A percentile compares a stretch with the other conserved stretches of the same genome.
Conservation (phyloP, 2,888 invertebrate species). For the Dorcus parallelipipedus region DNA sequence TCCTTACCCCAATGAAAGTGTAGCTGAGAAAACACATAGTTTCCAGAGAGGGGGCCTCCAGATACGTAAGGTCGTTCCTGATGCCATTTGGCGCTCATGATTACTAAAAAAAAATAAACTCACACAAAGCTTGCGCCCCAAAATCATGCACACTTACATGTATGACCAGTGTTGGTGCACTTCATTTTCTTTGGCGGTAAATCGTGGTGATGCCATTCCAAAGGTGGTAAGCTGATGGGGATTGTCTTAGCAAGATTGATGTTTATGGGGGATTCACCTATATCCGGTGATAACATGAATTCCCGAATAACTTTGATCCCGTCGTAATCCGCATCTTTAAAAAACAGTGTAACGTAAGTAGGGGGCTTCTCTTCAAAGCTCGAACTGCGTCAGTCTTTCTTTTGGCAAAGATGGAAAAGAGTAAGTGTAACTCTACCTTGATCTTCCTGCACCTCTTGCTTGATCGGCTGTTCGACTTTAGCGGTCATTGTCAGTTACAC, state of each 20-base stretch:
- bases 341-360: not conserved
- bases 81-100: conserved; percentile 62
- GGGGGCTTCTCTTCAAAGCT: no score
- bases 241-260: conserved; percentile 44
- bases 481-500: not conserved
- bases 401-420: no score
- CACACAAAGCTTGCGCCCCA: no score
- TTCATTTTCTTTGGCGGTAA: conserved; percentile 61
- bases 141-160: conserved; percentile 50
- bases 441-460: not conserved
- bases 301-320: conserved; percentile 30
- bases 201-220: conserved; percentile 59
- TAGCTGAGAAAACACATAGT: conserved; percentile 62
- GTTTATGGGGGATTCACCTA: conserved; percentile 49
- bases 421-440: not conserved
- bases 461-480: not conserved
- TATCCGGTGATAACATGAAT: conserved; percentile 36
- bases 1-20: conserved; percentile 69
- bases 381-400: no score
- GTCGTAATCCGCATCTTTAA: conserved; percentile 11
- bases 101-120: conserved; percentile 44
- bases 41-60: conserved; percentile 59
- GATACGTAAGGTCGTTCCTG: conserved; percentile 58
- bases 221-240: conserved; percentile 48
- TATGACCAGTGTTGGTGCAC: conserved; percentile 65